These are phyloP conservation scores for Turritopsis dohrnii DNA, from an alignment of 30 jellyfish, hydroid and myxozoan genomes.

Conservation along the genomic window DNA sequence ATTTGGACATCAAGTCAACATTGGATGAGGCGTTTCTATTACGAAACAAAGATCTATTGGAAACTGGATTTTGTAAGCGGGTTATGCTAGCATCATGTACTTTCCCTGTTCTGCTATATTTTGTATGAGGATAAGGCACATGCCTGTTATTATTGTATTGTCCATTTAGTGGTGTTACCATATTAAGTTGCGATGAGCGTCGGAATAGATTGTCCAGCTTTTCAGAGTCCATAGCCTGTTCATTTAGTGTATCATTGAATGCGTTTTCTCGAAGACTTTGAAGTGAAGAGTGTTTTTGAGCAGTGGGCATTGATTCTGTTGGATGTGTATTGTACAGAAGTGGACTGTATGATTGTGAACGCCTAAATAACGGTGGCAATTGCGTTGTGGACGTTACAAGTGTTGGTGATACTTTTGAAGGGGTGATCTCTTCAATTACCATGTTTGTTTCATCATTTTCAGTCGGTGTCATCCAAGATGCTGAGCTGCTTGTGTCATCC, in stretches of 20 bases:
- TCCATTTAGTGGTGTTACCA: not conserved
- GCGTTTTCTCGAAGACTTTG: not conserved
- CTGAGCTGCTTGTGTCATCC: not conserved
- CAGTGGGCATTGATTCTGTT: not conserved
- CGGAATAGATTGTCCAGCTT: not conserved
- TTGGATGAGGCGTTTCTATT: not conserved
- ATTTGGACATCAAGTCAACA: not conserved
- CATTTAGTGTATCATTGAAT: not conserved
- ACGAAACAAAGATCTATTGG: not conserved
- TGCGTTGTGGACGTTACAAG: not conserved
- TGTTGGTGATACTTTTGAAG: not conserved
- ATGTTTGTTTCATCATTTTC: not conserved
- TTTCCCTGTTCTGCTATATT: not conserved
- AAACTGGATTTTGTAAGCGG: not conserved
- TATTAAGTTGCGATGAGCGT: not conserved
- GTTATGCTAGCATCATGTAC: not conserved
- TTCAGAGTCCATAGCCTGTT: not conserved
- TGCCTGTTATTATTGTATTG: not conserved
- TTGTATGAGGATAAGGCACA: not conserved
- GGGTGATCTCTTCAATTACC: not conserved
- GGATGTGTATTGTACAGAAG: not conserved
- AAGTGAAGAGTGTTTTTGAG: not conserved
- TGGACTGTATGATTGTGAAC: not conserved
- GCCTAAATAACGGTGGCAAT: not conserved
- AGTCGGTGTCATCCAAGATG: not conserved